Conservation (phyloP, 2,113 vertebrate species). For the Zosterops borbonicus region DNA sequence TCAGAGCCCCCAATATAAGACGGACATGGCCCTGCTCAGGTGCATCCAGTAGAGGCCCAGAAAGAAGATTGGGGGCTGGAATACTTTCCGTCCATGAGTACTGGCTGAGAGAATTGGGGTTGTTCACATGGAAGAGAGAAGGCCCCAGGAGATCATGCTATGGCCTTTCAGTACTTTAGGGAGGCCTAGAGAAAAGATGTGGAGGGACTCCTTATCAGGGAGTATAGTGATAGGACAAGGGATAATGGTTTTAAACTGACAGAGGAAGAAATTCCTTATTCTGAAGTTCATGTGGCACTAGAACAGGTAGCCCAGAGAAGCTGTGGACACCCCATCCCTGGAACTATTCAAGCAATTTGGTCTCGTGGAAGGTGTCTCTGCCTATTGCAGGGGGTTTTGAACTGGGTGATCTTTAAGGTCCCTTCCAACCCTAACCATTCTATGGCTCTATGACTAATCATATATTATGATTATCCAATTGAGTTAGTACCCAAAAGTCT, state of each 20-base stretch:
- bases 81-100: background rate
- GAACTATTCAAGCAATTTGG: background rate
- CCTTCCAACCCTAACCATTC: background rate
- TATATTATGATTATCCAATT: background rate
- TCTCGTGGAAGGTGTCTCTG: background rate
- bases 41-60: background rate
- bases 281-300: background rate
- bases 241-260: background rate
- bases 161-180: background rate
- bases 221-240: background rate
- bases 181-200: background rate
- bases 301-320: background rate
- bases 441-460: background rate
- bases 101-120: background rate
- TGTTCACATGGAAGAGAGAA: background rate
- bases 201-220: background rate
- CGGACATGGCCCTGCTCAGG: background rate
- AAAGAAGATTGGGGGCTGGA: background rate
- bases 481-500: background rate
- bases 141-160: background rate
- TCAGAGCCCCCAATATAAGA: fast-evolving
- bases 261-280: background rate
- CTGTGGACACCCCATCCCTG: fast-evolving
- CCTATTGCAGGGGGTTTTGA: background rate
- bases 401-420: background rate